Evolutionary conservation across 2,113 vertebrate species (phyloP), one percentile per base, ranked within the genome.

Genomic region (Panthera tigris): DNA sequence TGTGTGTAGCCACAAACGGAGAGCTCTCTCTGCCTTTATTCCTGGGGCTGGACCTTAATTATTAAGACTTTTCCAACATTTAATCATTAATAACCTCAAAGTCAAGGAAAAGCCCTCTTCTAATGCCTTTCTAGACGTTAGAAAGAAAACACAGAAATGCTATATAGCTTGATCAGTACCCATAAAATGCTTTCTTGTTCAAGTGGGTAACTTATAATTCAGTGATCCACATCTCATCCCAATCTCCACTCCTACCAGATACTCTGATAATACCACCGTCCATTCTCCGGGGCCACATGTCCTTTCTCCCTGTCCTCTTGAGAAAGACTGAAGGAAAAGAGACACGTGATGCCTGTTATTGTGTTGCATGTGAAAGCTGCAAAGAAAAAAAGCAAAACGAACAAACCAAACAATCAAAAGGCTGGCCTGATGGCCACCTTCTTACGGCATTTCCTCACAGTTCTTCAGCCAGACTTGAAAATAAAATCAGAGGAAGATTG

Each of bases 1-100:
- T 94, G n/a, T 52, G 63, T 25, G 52, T 91, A 92, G 33, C 63
- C 81, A 91, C 19, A 86, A 80, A 86, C 57, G 83, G 91, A 94
- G 52, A 79, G 48, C 27, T 76, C 31, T 93, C 15, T 55, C 31
- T 91, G 19, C 29, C 69, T 95, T 84, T 94, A 33, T 94, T 50
- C 3, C 39, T 33, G 39, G 18, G 27, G 3, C 41, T 89, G 36
- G 45, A 84, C 45, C 19, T 88, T 93, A 76, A 93, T 97, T 96
- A 89, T 92, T 65, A 89, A 71, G 66, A 89, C 4, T 82, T 85
- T 82, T 81, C 21, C 10, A 63, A 55, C 33, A 81, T 79, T 12
- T 52, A 74, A 90, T 95, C 61, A 71, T 73, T 31, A 79, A 10
- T 15, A 68, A 80, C 25, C 12, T 90, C 31, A 61, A 73, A 89